Conservation (phyloP, 92 coral and sea anemone genomes). For the Zoanthus sociatus region DNA sequence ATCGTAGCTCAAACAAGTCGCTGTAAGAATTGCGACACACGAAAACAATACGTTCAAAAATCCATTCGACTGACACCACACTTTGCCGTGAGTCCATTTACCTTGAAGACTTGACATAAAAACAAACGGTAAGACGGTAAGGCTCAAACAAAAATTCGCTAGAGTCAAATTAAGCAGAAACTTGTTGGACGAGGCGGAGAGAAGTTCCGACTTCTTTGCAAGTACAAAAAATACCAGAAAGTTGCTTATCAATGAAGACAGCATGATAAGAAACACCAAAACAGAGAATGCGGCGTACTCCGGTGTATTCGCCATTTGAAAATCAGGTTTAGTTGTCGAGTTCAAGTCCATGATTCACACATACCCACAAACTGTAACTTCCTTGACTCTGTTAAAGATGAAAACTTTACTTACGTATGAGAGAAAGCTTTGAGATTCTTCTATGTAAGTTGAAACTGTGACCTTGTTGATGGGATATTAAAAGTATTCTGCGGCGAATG, state of each 20-base stretch:
- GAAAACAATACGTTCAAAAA: slow-evolving; percentile 80
- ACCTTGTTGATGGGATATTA: slow-evolving; percentile 24
- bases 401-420: background rate
- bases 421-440: slow-evolving; percentile 21
- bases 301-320: slow-evolving; percentile 5
- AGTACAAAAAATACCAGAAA: slow-evolving; percentile 82
- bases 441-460: slow-evolving; percentile 45
- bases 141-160: slow-evolving; percentile 73
- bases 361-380: slow-evolving; percentile 16
- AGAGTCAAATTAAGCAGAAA: slow-evolving; percentile 87
- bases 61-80: slow-evolving; percentile 86
- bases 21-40: slow-evolving; percentile 78
- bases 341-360: slow-evolving; percentile 29
- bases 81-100: slow-evolving; percentile 83
- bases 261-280: slow-evolving; percentile 67
- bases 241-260: slow-evolving; percentile 81
- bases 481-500: background rate
- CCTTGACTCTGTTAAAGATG: background rate
- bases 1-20: slow-evolving; percentile 88
- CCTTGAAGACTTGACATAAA: slow-evolving; percentile 73
- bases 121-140: slow-evolving; percentile 85
- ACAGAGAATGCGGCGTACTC: slow-evolving; percentile 69
- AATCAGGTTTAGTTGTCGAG: slow-evolving; percentile 9
- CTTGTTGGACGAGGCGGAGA: slow-evolving; percentile 82
- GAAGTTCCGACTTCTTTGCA: slow-evolving; percentile 73